Conservation (phyloP, 2,113 vertebrate genomes). For the human (Homo sapiens) region GRCh38 chr2:197059001-197059500, state of each 20-base stretch:
- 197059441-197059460: constrained; percentile 29
- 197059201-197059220: constrained; percentile 34
- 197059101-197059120: constrained; percentile 56
- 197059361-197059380: constrained; percentile 63
- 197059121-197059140: background rate
- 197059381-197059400: constrained; percentile 54
- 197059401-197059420: constrained; percentile 42
- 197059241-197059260: background rate
- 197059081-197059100: background rate
- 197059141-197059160: background rate
- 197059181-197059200: background rate
- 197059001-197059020: constrained; percentile 49
- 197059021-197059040: background rate
- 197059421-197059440: constrained; percentile 29
- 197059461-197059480: background rate
- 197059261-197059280: background rate
- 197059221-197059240: constrained; percentile 38
- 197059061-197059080: background rate
- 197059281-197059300: constrained; percentile 48
- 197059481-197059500: constrained; percentile 50
- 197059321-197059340: constrained; percentile 41
- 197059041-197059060: background rate
- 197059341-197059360: background rate
- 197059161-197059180: background rate
- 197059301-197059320: constrained; percentile 26